Conservation (phyloP, 1,140 invertebrate species). For the Plodia interpunctella region DNA sequence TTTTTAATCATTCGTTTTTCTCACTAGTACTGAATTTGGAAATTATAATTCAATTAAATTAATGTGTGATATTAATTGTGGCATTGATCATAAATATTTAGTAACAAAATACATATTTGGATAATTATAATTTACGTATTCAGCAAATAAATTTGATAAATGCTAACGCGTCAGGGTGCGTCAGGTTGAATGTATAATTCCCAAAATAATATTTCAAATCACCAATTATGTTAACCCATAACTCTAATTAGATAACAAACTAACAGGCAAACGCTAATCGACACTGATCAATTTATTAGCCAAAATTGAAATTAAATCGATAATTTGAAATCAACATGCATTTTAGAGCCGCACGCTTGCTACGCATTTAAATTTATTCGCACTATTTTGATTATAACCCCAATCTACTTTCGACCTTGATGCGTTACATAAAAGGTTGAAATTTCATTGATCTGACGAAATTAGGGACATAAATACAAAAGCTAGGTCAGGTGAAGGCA, state of each 20-base stretch:
- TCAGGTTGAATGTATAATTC: not conserved
- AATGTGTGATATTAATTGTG: too few relatives aligned
- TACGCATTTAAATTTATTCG: conserved; percentile 4
- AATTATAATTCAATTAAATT: too few relatives aligned
- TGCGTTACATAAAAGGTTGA: not conserved
- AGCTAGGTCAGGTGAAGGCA: conserved; percentile 43
- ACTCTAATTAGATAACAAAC: not conserved
- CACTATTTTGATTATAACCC: not conserved
- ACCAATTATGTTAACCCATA: not conserved
- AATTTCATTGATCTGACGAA: not conserved
- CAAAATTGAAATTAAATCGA: not conserved
- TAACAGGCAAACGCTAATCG: not conserved
- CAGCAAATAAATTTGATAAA: too few relatives aligned
- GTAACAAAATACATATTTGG: too few relatives aligned
- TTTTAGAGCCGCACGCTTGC: not conserved
- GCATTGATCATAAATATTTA: too few relatives aligned
- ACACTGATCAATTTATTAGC: conserved; percentile 3
- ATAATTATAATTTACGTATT: too few relatives aligned
- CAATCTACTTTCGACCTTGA: not conserved
- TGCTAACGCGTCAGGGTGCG: too few relatives aligned
- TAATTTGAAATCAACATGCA: not conserved
- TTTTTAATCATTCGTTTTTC: too few relatives aligned
- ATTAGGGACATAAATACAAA: conserved; percentile 23
- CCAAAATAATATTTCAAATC: conserved; percentile 3
- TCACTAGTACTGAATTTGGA: too few relatives aligned